Conservation (phyloP, 2,797 vertebrate species). For the Halcyon badia region DNA sequence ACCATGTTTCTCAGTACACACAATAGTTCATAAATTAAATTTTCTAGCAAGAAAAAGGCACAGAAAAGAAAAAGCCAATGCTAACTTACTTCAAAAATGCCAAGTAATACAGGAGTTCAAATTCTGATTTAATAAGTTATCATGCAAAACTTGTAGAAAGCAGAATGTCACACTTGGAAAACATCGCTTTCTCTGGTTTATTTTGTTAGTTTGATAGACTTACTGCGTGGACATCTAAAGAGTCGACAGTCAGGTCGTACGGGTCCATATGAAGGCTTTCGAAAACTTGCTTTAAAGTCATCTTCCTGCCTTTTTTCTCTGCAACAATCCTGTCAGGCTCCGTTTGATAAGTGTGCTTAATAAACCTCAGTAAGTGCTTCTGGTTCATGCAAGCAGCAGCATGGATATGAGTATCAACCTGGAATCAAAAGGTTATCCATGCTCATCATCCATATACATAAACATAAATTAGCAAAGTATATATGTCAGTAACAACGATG, state of each 20-base stretch:
- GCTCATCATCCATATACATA: background rate
- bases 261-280: constrained; percentile 92
- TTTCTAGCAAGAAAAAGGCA: background rate
- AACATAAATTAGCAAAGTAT: background rate
- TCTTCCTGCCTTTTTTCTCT: constrained; percentile 86
- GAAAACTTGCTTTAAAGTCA: constrained; percentile 92
- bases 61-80: background rate
- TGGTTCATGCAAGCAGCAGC: constrained; percentile 98
- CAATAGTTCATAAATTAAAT: background rate
- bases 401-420: constrained; percentile 98
- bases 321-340: constrained; percentile 88
- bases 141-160: background rate
- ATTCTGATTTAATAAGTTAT: background rate
- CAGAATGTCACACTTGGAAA: background rate
- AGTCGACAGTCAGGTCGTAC: constrained; percentile 96
- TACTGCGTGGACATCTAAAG: constrained; percentile 96
- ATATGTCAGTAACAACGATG: background rate
- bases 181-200: background rate
- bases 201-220: constrained; percentile 62
- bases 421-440: constrained; percentile 28
- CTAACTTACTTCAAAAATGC: background rate
- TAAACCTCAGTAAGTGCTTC: constrained; percentile 94
- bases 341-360: constrained; percentile 90
- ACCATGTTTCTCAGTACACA: background rate
- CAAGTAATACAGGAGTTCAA: background rate